Percentiles rank a stretch among this genome's conserved stretches.
Conservation (phyloP, 2,113 vertebrate species). For the Mixornis gularis region DNA sequence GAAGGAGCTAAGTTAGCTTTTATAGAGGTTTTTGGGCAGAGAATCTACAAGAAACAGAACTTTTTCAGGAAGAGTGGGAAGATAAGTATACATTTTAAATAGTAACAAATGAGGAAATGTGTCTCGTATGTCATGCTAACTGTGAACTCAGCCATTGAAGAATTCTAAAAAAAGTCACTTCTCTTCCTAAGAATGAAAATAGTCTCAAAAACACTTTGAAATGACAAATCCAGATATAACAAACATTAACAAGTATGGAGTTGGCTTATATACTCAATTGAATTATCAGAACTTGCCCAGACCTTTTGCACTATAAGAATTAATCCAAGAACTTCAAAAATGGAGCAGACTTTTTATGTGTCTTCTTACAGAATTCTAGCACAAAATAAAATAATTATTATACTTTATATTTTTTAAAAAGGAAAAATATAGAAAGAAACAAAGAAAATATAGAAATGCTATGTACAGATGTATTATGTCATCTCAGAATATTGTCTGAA, state of each 20-base stretch:
- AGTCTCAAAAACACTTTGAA: constrained; percentile 11
- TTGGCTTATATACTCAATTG: not conserved
- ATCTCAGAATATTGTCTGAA: not conserved
- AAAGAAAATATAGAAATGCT: not conserved
- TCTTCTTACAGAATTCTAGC: not conserved
- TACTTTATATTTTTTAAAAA: not conserved
- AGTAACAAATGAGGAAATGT: constrained; percentile 38
- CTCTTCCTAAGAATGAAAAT: constrained; percentile 13
- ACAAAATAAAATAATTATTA: not conserved
- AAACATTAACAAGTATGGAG: not conserved
- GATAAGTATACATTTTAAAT: constrained; percentile 36
- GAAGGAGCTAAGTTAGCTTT: not conserved
- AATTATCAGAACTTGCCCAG: not conserved
- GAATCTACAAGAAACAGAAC: constrained; percentile 2
- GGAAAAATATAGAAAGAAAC: not conserved
- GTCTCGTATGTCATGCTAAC: constrained; percentile 12
- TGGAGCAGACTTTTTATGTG: not conserved
- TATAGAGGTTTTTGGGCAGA: not conserved
- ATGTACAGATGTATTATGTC: not conserved
- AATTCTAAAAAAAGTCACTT: not conserved
- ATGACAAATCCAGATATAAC: not conserved
- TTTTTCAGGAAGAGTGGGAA: constrained; percentile 45
- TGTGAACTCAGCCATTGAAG: constrained; percentile 25
- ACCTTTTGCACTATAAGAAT: not conserved
- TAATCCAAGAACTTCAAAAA: not conserved